phyloP scores from a whole-genome alignment of 2,113 vertebrate species.

The Paramormyrops kingsleyae region DNA sequence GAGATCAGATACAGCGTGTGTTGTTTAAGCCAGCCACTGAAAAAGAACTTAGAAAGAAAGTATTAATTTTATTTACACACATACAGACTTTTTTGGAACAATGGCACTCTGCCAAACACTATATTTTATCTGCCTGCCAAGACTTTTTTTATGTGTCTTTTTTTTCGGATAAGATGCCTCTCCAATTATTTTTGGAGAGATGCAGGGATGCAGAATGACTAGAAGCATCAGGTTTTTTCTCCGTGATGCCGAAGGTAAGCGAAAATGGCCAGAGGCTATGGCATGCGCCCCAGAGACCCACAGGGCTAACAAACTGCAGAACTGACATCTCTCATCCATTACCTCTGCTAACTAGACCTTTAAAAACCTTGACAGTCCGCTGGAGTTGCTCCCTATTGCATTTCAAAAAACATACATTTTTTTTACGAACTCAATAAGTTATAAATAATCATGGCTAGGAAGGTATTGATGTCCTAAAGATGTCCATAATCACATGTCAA shows the following conservation, averaged over 20 bases:
- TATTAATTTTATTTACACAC: slow-evolving; percentile 33
- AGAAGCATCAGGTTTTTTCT: slow-evolving; percentile 89
- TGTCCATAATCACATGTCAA: slow-evolving; percentile 52
- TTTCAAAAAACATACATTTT: slow-evolving; percentile 29
- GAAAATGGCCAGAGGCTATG: slow-evolving; percentile 98
- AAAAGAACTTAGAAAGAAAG: slow-evolving; percentile 1
- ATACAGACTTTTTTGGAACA: slow-evolving; percentile 32
- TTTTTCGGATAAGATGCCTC: slow-evolving; percentile 84
- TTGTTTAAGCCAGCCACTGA: not conserved
- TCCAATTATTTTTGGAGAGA: slow-evolving; percentile 99
- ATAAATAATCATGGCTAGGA: slow-evolving; percentile 38
- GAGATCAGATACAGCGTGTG: not conserved
- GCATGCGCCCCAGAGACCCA: slow-evolving; percentile 84
- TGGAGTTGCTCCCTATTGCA: slow-evolving; percentile 60
- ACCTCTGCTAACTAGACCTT: slow-evolving; percentile 99
- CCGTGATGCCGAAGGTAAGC: slow-evolving; percentile 98
- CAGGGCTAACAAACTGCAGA: slow-evolving; percentile 94
- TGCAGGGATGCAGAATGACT: slow-evolving; percentile 99
- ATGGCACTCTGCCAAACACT: slow-evolving; percentile 56
- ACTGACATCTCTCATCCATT: slow-evolving; percentile 99
- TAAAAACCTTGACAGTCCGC: slow-evolving; percentile 95
- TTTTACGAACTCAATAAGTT: slow-evolving; percentile 38
- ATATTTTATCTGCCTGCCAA: slow-evolving; percentile 62
- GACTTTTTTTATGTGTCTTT: slow-evolving; percentile 63
- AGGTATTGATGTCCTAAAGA: slow-evolving; percentile 29